A percentile compares a stretch with the other conserved stretches of the same genome.
Evolutionary conservation across 37 sponge, comb jelly and placozoan genomes (phyloP).

Genomic region (Ianthella basta): DNA sequence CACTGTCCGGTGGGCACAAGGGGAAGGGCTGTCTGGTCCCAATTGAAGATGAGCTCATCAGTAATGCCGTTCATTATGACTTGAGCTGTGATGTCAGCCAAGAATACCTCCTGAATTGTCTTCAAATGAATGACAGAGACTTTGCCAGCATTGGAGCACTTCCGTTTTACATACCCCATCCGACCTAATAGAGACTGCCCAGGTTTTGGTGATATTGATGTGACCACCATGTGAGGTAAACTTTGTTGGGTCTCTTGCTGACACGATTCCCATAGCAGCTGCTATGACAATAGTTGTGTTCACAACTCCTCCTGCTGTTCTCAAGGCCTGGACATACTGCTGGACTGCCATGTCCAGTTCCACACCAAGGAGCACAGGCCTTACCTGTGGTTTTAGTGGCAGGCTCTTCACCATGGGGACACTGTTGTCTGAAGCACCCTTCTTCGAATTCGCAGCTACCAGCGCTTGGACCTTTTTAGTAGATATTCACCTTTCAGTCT

Average conservation of each 20-base stretch:
- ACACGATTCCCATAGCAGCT: conserved; percentile 28
- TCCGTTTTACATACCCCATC: conserved; percentile 34
- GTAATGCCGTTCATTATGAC: neutral
- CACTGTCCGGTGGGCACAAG: conserved; percentile 7
- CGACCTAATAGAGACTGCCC: neutral
- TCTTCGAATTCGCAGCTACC: neutral
- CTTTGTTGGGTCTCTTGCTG: neutral
- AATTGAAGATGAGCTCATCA: conserved; percentile 17
- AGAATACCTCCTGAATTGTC: conserved; percentile 21
- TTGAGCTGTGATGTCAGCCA: conserved; percentile 38
- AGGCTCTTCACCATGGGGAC: conserved; percentile 16
- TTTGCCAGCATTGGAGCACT: conserved; percentile 40
- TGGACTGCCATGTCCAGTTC: conserved; percentile 25
- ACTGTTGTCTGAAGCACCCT: neutral
- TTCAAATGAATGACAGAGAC: conserved; percentile 21
- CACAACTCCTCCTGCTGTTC: conserved; percentile 26
- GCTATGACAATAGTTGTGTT: conserved; percentile 33
- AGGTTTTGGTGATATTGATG: conserved; percentile 12
- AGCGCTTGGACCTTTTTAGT: conserved; percentile 5
- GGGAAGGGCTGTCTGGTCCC: conserved; percentile 14
- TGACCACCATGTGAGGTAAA: conserved; percentile 22
- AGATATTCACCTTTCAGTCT: conserved; percentile 3
- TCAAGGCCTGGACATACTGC: conserved; percentile 8
- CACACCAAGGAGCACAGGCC: conserved; percentile 29
- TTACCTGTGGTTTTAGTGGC: conserved; percentile 15